Evolutionary conservation across 2,797 vertebrate species (phyloP).

Genomic region (Danio albolineatus): DNA sequence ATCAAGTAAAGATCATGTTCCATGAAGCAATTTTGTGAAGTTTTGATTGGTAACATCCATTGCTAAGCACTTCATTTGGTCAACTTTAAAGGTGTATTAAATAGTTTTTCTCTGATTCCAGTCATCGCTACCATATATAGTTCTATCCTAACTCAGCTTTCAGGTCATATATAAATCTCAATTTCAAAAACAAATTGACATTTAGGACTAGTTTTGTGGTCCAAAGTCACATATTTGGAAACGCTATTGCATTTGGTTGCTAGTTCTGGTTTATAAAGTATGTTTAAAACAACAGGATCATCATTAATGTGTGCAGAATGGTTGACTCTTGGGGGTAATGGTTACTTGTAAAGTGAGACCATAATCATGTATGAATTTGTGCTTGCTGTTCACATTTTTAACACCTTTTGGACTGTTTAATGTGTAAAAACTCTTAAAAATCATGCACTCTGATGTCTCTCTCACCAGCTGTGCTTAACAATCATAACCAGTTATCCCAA

Average conservation of each 20-base stretch:
- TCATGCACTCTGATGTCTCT: background rate
- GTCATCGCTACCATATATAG: too few relatives aligned
- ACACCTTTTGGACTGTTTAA: constrained; percentile 8
- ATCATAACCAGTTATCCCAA: background rate
- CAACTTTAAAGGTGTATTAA: too few relatives aligned
- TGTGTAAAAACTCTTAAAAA: constrained; percentile 2
- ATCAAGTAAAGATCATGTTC: too few relatives aligned
- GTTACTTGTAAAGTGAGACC: constrained; percentile 14
- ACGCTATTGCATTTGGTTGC: constrained; percentile 26
- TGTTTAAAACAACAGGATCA: constrained; percentile 24
- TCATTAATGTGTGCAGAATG: constrained; percentile 15
- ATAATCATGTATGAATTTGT: constrained; percentile 11
- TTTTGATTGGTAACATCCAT: too few relatives aligned
- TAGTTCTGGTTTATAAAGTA: constrained; percentile 20
- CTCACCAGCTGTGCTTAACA: background rate
- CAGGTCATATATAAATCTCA: too few relatives aligned
- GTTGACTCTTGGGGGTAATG: background rate
- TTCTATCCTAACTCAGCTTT: too few relatives aligned
- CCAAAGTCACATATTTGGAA: background rate
- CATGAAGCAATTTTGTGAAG: too few relatives aligned
- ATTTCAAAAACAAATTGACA: too few relatives aligned
- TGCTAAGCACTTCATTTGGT: too few relatives aligned
- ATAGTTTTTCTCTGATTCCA: too few relatives aligned
- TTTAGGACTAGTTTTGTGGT: too few relatives aligned
- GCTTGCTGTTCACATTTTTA: constrained; percentile 27